These are phyloP conservation scores for Chloroceryle amazona DNA, from an alignment of 2,797 vertebrate species.

Conservation along the genomic window DNA sequence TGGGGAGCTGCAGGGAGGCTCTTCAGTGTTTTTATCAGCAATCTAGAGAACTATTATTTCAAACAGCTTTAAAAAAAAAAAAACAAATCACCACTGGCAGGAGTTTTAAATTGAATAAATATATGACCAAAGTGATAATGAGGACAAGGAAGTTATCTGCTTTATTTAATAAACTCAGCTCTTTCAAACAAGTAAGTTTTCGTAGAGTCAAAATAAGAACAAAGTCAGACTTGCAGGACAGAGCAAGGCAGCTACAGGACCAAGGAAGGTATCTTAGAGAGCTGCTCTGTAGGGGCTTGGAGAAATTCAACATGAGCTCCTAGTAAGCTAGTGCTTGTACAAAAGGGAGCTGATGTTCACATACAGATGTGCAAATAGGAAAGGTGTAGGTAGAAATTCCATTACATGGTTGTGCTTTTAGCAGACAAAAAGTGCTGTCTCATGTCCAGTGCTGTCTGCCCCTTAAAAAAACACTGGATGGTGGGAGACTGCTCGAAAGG, in stretches of 20 bases:
- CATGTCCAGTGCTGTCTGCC: not conserved
- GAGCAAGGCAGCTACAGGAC: not conserved
- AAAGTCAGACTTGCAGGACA: not conserved
- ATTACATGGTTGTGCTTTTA: fast-evolving
- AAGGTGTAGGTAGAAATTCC: not conserved
- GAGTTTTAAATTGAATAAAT: not conserved
- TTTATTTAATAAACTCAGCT: not conserved
- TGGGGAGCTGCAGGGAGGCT: not conserved
- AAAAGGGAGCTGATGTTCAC: not conserved
- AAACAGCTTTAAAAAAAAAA: not conserved
- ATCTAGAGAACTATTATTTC: not conserved
- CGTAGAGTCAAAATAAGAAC: not conserved
- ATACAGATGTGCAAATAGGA: not conserved
- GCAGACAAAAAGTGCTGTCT: not conserved
- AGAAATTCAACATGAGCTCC: not conserved
- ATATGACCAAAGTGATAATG: not conserved
- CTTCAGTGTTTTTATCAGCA: not conserved
- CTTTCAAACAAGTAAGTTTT: not conserved
- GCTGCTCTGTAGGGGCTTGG: not conserved
- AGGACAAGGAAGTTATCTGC: not conserved
- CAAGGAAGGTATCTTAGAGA: not conserved
- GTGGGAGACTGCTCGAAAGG: not conserved
- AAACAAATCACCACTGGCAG: not conserved
- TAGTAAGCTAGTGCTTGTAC: not conserved
- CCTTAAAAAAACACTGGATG: not conserved